Percentiles rank a stretch among this genome's conserved stretches.
These are phyloP conservation scores for Gorsachius goisagi DNA, from an alignment of 2,113 vertebrate genomes.

Conservation along the genomic window DNA sequence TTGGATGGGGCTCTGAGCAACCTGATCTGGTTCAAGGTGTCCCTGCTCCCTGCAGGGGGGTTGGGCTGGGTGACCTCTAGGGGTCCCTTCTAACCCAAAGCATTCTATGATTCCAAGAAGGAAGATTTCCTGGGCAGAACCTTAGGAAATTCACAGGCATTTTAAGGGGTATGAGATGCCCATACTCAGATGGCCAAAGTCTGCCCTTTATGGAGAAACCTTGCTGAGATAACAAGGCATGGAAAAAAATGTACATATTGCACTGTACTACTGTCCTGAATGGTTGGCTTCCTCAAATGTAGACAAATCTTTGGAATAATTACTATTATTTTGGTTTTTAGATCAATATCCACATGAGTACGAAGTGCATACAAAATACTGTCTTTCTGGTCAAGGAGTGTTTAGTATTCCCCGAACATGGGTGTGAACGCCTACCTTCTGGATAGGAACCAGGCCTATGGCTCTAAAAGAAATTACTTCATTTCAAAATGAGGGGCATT, in stretches of 20 bases:
- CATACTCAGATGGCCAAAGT: neutral
- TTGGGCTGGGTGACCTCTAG: too few species aligned
- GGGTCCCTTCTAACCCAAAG: too few species aligned
- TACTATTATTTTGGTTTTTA: neutral
- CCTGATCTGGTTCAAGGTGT: too few species aligned
- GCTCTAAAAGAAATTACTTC: neutral
- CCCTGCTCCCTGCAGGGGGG: too few species aligned
- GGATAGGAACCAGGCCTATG: neutral
- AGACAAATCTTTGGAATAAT: neutral
- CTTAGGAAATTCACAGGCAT: neutral
- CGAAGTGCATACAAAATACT: neutral
- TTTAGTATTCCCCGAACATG: neutral
- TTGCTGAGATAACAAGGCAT: neutral
- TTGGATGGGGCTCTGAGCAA: too few species aligned
- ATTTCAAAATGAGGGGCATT: neutral
- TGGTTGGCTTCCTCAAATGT: neutral
- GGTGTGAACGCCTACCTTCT: neutral
- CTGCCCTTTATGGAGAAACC: neutral
- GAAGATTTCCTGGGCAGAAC: neutral
- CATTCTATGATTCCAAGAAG: neutral
- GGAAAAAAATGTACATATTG: neutral
- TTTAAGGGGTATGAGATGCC: neutral
- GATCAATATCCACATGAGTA: neutral
- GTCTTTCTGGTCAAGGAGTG: neutral
- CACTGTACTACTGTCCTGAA: neutral